Base-by-base conservation (phyloP, 2,888 invertebrate genomes). In the Synanthedon andrenaeformis region DNA sequence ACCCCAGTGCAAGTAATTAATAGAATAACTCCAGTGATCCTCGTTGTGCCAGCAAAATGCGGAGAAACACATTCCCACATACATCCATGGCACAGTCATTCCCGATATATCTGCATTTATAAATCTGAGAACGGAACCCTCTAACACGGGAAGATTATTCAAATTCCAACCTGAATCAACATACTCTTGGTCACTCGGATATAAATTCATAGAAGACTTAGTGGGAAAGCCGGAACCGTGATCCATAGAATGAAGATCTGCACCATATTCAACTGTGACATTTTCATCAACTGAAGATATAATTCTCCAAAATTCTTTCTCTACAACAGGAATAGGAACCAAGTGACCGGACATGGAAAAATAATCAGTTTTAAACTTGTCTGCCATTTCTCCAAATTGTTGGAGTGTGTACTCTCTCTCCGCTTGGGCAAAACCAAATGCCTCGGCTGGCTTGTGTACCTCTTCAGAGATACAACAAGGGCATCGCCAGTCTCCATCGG, bases 11-110 rank as follows among this genome's bases (percentile, higher is more conserved):
- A 93, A 82, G 71, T 94, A 94, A 72, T 94, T 94, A 57, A 94
- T 93, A 23, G 93, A 93, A 70, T 93, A 94, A 65, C 93, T 93
- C 94, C 94, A 94, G 71, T 94, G 94, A 70, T 94, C 94, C 77
- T 94, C 94, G 74, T 92, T 94, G 69, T 94, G 94, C 94, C 94
- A 94, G 67, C 93, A 94, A 76, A 94, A 94, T 59, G 93, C 92
- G 53, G 93, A 91, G 78, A 94, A 94, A 67, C 93, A 93, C 94
- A 94, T 94, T 48, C 94, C 94, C 56, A 94, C 94, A 82, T 94
- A 94, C 89, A 93, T 93, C 94, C 94, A 94, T 11, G 94, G 94
- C 6, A 93, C 91, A 66, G 88, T 89, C 88, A 89, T 88, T 51
- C 94, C 94, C 55, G 93, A 93, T 66, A 94, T 93, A 66, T 93